Conservation (phyloP, 2,113 vertebrate species). For the Corythaixoides concolor region DNA sequence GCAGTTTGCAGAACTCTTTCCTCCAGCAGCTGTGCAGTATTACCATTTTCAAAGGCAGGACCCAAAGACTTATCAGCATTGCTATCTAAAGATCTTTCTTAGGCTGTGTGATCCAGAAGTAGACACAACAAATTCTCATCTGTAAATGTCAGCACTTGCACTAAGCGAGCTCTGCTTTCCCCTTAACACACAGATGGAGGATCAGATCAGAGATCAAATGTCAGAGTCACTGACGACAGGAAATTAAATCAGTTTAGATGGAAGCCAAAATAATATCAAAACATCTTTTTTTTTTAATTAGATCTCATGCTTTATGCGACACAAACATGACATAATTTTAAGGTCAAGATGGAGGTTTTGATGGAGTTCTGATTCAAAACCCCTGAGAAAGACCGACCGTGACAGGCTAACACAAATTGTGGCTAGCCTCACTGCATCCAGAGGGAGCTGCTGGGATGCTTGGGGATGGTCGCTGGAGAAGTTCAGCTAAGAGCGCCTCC, state of each 20-base stretch:
- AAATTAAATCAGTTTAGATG: neutral
- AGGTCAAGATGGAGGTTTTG: neutral
- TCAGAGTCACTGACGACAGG: neutral
- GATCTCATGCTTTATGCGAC: neutral
- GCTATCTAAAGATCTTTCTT: constrained; percentile 3
- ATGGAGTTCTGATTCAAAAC: neutral
- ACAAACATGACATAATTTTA: neutral
- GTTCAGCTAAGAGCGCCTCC: neutral
- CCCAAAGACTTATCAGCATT: neutral
- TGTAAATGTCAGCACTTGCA: constrained; percentile 4
- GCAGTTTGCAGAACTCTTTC: neutral
- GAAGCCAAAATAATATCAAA: neutral
- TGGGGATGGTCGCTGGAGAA: neutral
- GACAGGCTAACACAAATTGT: fast-evolving
- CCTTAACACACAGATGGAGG: neutral
- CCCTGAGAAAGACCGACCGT: fast-evolving
- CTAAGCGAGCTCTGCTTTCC: neutral
- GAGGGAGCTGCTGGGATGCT: neutral
- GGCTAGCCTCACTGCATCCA: neutral
- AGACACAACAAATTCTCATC: constrained; percentile 35
- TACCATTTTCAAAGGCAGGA: neutral
- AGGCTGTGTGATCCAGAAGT: neutral
- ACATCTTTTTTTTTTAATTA: neutral
- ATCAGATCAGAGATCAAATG: constrained; percentile 22
- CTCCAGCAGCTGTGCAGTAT: neutral